Percentiles rank a stretch among this genome's conserved stretches.
phyloP scores from a whole-genome alignment of 2,113 vertebrate species.

The Sebastes schlegelii region DNA sequence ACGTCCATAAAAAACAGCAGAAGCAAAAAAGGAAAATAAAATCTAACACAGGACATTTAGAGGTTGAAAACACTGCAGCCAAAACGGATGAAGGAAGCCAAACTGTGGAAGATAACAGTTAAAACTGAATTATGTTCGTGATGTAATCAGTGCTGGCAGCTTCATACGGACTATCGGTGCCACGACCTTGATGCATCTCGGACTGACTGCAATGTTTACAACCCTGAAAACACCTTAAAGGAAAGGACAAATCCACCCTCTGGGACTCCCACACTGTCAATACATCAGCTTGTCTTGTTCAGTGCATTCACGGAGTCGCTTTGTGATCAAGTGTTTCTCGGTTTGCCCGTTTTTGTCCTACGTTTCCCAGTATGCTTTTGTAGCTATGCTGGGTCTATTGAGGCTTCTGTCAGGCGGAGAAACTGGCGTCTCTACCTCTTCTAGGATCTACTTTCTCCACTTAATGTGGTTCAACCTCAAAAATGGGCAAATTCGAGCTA shows the following conservation, averaged over 20 bases:
- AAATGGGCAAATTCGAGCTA: slow-evolving; percentile 3
- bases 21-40: slow-evolving; percentile 32
- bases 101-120: slow-evolving; percentile 24
- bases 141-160: slow-evolving; percentile 59
- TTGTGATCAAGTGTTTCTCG: slow-evolving; percentile 16
- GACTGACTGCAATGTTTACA: slow-evolving; percentile 61
- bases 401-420: background rate
- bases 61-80: slow-evolving; percentile 58
- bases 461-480: background rate
- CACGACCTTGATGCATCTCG: slow-evolving; percentile 57
- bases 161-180: background rate
- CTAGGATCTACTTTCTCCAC: background rate
- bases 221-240: slow-evolving; percentile 36
- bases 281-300: slow-evolving; percentile 2
- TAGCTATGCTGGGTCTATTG: background rate
- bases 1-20: slow-evolving; percentile 47
- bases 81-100: background rate
- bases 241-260: slow-evolving; percentile 56
- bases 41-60: slow-evolving; percentile 36
- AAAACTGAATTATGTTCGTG: slow-evolving; percentile 41
- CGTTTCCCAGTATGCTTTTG: slow-evolving; percentile 26
- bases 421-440: slow-evolving; percentile 1
- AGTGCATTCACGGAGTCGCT: slow-evolving; percentile 17
- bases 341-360: slow-evolving; percentile 14
- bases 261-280: slow-evolving; percentile 21